Conservation (phyloP, 2,888 invertebrate genomes). For the Tridacna gigas region DNA sequence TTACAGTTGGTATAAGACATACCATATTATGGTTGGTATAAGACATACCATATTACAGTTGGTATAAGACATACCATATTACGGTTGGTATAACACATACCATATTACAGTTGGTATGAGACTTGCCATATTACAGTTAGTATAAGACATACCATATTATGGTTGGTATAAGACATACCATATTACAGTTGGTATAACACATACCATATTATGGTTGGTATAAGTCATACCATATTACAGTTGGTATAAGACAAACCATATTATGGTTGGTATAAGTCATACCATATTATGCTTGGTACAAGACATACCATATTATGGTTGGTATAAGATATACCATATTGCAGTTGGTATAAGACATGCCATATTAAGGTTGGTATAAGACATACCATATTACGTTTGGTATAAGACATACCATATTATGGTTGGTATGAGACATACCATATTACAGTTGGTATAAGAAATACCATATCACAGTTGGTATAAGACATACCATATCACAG, state of each 20-base stretch:
- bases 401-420: constrained; percentile 53
- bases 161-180: constrained; percentile 62
- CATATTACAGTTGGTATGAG: constrained; percentile 67
- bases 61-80: too few species aligned
- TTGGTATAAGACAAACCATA: too few species aligned
- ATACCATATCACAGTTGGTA: constrained; percentile 71
- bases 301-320: constrained; percentile 67
- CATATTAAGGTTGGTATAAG: constrained; percentile 68
- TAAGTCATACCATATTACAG: too few species aligned
- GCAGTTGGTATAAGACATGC: constrained; percentile 64
- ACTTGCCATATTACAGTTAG: constrained; percentile 69
- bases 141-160: constrained; percentile 53
- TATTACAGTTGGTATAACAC: too few species aligned
- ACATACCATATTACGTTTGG: constrained; percentile 69
- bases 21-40: constrained; percentile 70
- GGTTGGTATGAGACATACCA: constrained; percentile 62
- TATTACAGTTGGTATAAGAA: too few species aligned
- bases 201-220: constrained; percentile 71
- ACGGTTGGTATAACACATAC: constrained; percentile 64
- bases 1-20: constrained; percentile 65
- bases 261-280: constrained; percentile 65
- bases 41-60: too few species aligned
- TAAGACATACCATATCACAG: constrained; percentile 62
- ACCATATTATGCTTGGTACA: constrained; percentile 69
- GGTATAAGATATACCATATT: constrained; percentile 52